phyloP scores from a whole-genome alignment of 92 coral and sea anemone genomes.

The Anthopleura xanthogrammica region DNA sequence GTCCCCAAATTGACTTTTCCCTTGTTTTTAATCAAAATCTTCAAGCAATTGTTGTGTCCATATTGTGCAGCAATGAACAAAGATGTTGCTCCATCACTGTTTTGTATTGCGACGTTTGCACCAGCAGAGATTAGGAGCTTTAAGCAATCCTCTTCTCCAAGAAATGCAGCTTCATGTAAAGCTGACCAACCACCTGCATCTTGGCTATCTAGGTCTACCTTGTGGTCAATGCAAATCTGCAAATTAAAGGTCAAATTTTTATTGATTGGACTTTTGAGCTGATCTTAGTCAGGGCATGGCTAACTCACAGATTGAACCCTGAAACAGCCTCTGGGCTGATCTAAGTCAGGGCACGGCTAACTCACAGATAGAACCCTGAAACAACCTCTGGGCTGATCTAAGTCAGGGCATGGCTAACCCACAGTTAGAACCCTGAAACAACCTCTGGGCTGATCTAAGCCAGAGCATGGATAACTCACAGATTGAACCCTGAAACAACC shows the following conservation, averaged over 20 bases:
- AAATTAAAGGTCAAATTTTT: not conserved
- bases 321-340: not conserved
- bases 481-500: too few relatives aligned
- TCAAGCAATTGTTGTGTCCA: conserved; percentile 57
- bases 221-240: conserved; percentile 50
- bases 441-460: too few relatives aligned
- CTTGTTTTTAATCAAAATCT: conserved; percentile 40
- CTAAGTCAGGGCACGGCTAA: too few relatives aligned
- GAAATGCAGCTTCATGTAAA: conserved; percentile 75
- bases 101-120: conserved; percentile 54
- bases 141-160: conserved; percentile 42
- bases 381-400: not conserved
- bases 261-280: too few relatives aligned
- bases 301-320: not conserved
- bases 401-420: not conserved
- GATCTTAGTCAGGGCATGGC: too few relatives aligned
- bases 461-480: too few relatives aligned
- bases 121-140: conserved; percentile 38
- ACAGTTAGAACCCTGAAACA: not conserved
- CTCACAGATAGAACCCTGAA: not conserved
- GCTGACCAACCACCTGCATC: conserved; percentile 88
- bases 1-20: conserved; percentile 53
- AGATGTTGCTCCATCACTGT: conserved; percentile 77
- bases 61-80: conserved; percentile 72
- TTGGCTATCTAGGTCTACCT: conserved; percentile 50